Conservation (phyloP, 2,113 vertebrate species). For the Corydoras sp. region DNA sequence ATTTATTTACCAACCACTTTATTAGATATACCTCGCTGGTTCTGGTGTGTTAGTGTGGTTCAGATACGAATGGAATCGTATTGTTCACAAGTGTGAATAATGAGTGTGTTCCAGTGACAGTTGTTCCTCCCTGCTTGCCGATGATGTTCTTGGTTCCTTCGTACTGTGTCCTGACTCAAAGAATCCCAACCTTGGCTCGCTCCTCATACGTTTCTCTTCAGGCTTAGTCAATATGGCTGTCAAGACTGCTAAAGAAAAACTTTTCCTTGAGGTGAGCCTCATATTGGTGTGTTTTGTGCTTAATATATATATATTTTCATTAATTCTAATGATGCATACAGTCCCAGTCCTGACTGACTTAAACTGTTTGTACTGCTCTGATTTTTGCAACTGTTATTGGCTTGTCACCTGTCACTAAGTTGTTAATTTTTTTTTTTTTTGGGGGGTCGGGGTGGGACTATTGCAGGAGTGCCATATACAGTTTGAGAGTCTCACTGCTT, state of each 20-base stretch:
- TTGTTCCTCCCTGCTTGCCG: conserved; percentile 70
- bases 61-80: too few species aligned
- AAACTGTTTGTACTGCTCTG: too few species aligned
- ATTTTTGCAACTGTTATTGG: too few species aligned
- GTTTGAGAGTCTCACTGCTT: conserved; percentile 72
- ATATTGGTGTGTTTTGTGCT: neutral
- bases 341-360: too few species aligned
- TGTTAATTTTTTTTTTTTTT: too few species aligned
- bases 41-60: too few species aligned
- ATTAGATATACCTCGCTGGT: too few species aligned
- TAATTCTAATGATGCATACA: too few species aligned
- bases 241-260: conserved; percentile 65
- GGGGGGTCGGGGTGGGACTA: too few species aligned
- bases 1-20: too few species aligned
- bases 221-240: conserved; percentile 71
- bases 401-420: too few species aligned
- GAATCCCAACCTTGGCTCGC: conserved; percentile 62
- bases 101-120: conserved; percentile 60
- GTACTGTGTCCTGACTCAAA: conserved; percentile 74
- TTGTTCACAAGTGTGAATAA: neutral
- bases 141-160: conserved; percentile 80
- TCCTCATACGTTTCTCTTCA: conserved; percentile 76
- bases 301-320: too few species aligned
- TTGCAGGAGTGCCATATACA: conserved; percentile 72
- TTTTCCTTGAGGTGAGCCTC: conserved; percentile 75